Evolutionary conservation across 1,140 invertebrate genomes (phyloP), one percentile per base, ranked within the genome.

Genomic region (Mycetomoellerius zeteki): DNA sequence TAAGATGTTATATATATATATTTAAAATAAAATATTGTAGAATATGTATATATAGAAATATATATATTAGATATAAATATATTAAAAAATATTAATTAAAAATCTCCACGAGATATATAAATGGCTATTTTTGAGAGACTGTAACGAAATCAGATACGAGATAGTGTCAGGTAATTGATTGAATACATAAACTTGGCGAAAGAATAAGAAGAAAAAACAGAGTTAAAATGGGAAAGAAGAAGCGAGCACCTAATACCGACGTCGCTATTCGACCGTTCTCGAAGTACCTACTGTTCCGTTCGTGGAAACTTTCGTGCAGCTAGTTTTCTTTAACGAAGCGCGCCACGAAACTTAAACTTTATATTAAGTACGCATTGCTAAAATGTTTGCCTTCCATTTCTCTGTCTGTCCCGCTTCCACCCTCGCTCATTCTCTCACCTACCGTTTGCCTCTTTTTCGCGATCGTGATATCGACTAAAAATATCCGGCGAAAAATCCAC

Each of bases 261-360:
- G 69, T 73, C 33, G 43, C 54, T 54, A 30, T 84, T 84, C 80
- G 80, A 84, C 67, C 54, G 56, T 84, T 75, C 54, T 30, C 24
- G 37, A 73, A 73, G 69, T 60, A 75, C 54, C 69, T 16, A 62
- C 69, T 75, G 54, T 73, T 84, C 80, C 54, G 43, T 60, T 50
- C 69, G 80, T n/a, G 80, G 19, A 85, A 87, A 87, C 86, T 87
- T 87, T 75, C 58, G 64, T n/a, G 50, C 80, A 85, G 75, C 50
- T 75, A 87, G 80, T 87, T 87, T 87, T 87, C 86, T 87, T 87
- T 87, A 87, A 87, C 81, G 80, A 84, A 87, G 80, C 80, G 58
- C 67, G 69, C 69, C 72, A 47, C 56, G 71, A 72, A 87, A 85
- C 67, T 87, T 87, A 21, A 87, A 87, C 37, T 87, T 87, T 87